phyloP scores from a whole-genome alignment of 2,888 invertebrate genomes.

The Altica lythri region DNA sequence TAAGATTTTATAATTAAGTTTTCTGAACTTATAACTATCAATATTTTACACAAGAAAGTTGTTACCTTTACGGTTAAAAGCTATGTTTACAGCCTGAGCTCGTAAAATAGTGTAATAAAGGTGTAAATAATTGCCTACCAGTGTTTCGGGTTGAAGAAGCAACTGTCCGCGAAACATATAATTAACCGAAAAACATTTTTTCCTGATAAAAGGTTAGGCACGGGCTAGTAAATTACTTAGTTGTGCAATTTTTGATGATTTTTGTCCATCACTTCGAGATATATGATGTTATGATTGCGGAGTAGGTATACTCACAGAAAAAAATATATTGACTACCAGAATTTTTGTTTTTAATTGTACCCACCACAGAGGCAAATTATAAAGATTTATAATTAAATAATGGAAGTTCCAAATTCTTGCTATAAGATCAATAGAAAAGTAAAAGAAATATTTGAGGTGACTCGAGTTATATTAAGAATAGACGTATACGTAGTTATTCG shows the following conservation, averaged over 20 bases:
- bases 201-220: slow-evolving; percentile 5
- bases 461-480: too few relatives aligned
- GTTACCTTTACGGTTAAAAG: slow-evolving; percentile 24
- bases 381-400: too few relatives aligned
- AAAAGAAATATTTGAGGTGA: too few relatives aligned
- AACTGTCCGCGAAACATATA: slow-evolving; percentile 7
- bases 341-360: too few relatives aligned
- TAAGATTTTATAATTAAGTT: slow-evolving; percentile 22
- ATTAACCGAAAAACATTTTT: slow-evolving; percentile 9
- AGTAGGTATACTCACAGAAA: too few relatives aligned
- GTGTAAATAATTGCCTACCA: slow-evolving; percentile 28
- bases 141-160: slow-evolving; percentile 5
- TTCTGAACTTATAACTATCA: slow-evolving; percentile 25
- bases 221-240: neutral
- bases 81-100: slow-evolving; percentile 19
- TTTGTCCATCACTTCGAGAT: too few relatives aligned
- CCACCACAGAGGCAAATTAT: too few relatives aligned
- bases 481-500: too few relatives aligned
- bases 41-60: slow-evolving; percentile 25
- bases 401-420: too few relatives aligned
- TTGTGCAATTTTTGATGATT: slow-evolving; percentile 4
- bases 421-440: too few relatives aligned
- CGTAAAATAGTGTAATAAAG: slow-evolving; percentile 27
- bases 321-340: too few relatives aligned
- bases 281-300: too few relatives aligned